These are phyloP conservation scores for Lipophrys pholis DNA, from an alignment of 2,113 vertebrate species.

Conservation along the genomic window DNA sequence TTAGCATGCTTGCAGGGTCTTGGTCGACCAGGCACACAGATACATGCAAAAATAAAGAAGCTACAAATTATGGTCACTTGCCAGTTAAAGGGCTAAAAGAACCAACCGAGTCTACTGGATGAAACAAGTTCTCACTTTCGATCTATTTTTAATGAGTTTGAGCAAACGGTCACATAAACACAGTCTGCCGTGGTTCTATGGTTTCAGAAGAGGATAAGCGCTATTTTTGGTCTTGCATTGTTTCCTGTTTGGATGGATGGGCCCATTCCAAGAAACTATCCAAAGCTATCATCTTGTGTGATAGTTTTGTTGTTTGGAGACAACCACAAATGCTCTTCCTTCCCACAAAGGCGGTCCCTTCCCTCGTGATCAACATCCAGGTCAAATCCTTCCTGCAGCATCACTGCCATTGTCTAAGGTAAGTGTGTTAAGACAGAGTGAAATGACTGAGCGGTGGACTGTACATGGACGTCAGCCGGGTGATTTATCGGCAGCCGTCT, in stretches of 20 bases:
- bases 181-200: slow-evolving; percentile 27
- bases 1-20: too few relatives aligned
- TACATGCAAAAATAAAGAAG: too few relatives aligned
- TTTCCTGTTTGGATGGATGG: slow-evolving; percentile 66
- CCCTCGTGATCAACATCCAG: slow-evolving; percentile 39
- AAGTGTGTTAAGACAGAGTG: slow-evolving; percentile 18
- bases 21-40: too few relatives aligned
- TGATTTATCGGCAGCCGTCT: slow-evolving; percentile 50
- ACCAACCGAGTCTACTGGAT: too few relatives aligned
- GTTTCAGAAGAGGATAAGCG: slow-evolving; percentile 42
- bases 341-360: slow-evolving; percentile 60
- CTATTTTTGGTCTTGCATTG: slow-evolving; percentile 71
- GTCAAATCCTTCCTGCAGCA: slow-evolving; percentile 41
- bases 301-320: slow-evolving; percentile 66
- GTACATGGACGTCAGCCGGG: slow-evolving; percentile 32
- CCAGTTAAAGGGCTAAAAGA: too few relatives aligned
- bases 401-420: slow-evolving; percentile 51
- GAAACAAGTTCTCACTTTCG: background rate
- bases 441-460: slow-evolving; percentile 41
- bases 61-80: too few relatives aligned
- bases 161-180: slow-evolving; percentile 62
- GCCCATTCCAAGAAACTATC: slow-evolving; percentile 46
- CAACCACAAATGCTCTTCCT: slow-evolving; percentile 76
- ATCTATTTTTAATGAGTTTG: slow-evolving; percentile 41
- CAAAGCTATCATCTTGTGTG: slow-evolving; percentile 48